Conservation (phyloP, 1,140 invertebrate genomes). For the Anastatus disparis region DNA sequence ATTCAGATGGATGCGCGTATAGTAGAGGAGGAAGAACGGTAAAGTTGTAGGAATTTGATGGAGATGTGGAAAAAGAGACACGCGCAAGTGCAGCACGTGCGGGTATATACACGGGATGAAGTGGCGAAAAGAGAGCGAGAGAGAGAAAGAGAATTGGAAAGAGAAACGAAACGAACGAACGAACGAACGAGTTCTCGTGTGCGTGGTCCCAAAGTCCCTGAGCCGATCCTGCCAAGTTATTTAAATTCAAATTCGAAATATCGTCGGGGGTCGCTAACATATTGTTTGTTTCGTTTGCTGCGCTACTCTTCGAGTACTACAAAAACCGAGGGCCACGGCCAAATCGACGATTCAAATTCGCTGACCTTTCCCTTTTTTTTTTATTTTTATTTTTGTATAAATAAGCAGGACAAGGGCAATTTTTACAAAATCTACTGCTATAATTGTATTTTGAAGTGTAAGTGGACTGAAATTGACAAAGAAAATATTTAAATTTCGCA, state of each 20-base stretch:
- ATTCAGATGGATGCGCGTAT: no score
- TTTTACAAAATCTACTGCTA: background rate
- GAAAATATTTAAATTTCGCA: no score
- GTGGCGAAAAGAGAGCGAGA: background rate
- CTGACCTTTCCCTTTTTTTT: conserved; percentile 16
- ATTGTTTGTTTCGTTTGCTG: conserved; percentile 67
- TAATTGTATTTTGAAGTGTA: background rate
- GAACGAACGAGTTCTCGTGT: conserved; percentile 46
- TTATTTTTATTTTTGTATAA: background rate
- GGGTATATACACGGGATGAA: conserved; percentile 21
- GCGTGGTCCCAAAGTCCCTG: conserved; percentile 66
- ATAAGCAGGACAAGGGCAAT: background rate
- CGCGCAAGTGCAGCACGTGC: conserved; percentile 17
- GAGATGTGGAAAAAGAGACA: conserved; percentile 24
- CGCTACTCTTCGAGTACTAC: background rate
- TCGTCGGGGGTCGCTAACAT: conserved; percentile 67
- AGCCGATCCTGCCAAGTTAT: conserved; percentile 69
- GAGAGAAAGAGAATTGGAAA: conserved; percentile 34
- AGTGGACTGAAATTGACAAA: background rate
- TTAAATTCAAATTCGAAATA: conserved; percentile 70
- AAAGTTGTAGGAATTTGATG: conserved; percentile 32
- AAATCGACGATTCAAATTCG: conserved; percentile 20
- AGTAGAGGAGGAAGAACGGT: conserved; percentile 5
- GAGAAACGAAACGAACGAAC: conserved; percentile 37
- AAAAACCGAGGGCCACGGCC: no score